These are phyloP conservation scores for Sinosuthora webbiana DNA, from an alignment of 2,113 vertebrate genomes.

Conservation along the genomic window DNA sequence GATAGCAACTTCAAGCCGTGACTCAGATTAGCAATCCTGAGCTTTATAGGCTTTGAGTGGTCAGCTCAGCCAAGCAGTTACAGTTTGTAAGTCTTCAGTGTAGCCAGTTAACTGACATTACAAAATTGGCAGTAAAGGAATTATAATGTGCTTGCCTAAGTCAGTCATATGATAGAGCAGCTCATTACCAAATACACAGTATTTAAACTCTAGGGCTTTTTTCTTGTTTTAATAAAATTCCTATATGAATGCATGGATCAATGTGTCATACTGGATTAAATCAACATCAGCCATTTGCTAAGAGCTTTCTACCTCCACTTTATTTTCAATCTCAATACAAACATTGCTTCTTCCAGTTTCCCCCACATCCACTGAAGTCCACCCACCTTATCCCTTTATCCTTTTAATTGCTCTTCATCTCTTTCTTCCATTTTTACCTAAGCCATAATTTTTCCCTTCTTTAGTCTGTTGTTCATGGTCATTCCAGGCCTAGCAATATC, in stretches of 20 bases:
- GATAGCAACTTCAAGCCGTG: background rate
- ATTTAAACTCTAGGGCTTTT: background rate
- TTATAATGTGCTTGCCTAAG: background rate
- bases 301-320: background rate
- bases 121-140: background rate
- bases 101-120: background rate
- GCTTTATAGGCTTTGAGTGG: background rate
- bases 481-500: background rate
- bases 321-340: background rate
- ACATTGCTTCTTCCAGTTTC: background rate
- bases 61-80: background rate
- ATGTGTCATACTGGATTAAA: background rate
- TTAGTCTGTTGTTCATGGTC: background rate
- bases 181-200: background rate
- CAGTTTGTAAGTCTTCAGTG: background rate
- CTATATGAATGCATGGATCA: background rate
- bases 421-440: background rate
- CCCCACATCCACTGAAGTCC: background rate
- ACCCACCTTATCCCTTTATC: background rate
- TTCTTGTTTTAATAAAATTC: background rate
- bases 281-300: background rate
- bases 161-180: background rate
- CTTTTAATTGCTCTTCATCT: background rate
- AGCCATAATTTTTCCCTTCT: background rate
- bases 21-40: background rate